A percentile compares a stretch with the other conserved stretches of the same genome.
Conservation (phyloP, 64 coral and sea anemone genomes). For the Platygyra sinensis region DNA sequence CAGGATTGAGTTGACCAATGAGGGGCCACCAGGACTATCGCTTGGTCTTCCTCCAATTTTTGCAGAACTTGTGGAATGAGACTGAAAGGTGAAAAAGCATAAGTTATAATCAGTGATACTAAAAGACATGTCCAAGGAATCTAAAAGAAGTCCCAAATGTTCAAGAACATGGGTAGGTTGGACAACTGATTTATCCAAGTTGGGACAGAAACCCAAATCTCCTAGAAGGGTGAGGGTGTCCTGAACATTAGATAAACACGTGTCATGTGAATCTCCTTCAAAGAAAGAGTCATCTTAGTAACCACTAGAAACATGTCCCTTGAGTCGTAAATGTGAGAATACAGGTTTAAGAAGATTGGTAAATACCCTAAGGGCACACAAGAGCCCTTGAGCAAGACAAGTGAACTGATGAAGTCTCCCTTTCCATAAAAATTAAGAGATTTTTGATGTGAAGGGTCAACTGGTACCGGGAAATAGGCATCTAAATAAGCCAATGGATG, state of each 20-base stretch:
- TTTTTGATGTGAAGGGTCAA: conserved; percentile 37
- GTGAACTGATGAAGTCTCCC: conserved; percentile 37
- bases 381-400: neutral
- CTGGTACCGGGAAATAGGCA: conserved; percentile 42
- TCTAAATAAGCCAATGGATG: conserved; percentile 2
- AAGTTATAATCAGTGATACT: conserved; percentile 10
- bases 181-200: conserved; percentile 32
- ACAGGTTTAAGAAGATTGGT: conserved; percentile 34
- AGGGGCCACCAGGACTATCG: no score
- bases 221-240: conserved; percentile 25
- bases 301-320: conserved; percentile 40
- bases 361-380: conserved; percentile 24
- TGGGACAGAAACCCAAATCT: conserved; percentile 18
- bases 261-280: conserved; percentile 41
- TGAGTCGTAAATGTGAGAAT: conserved; percentile 21
- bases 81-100: no score
- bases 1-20: no score
- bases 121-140: conserved; percentile 18
- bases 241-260: no score
- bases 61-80: no score
- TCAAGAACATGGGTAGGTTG: conserved; percentile 14
- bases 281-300: conserved; percentile 37
- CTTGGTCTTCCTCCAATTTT: no score
- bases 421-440: conserved; percentile 57
- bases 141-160: conserved; percentile 27